Evolutionary conservation across 2,113 vertebrate species (phyloP).

Genomic region (Elgaria multicarinata): DNA sequence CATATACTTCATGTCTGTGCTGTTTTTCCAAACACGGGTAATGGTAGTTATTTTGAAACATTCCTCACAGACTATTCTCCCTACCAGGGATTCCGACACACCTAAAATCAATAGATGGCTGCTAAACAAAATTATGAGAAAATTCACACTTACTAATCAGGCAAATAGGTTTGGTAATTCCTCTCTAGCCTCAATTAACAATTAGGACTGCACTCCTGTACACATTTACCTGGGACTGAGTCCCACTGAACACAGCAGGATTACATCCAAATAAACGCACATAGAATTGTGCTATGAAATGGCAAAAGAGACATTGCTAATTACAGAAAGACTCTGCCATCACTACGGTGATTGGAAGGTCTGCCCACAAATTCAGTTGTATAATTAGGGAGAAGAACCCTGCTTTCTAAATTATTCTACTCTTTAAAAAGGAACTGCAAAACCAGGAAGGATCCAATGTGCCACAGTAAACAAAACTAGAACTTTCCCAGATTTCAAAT

Average conservation of each 20-base stretch:
- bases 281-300: constrained; percentile 14
- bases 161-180: background rate
- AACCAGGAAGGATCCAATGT: constrained; percentile 42
- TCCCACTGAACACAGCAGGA: too few species aligned
- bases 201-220: constrained; percentile 51
- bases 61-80: background rate
- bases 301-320: constrained; percentile 63
- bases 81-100: background rate
- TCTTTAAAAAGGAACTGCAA: background rate
- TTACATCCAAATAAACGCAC: too few species aligned
- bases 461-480: constrained; percentile 28
- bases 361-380: constrained; percentile 52
- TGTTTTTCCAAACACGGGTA: background rate
- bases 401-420: constrained; percentile 38
- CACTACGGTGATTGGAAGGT: constrained; percentile 61
- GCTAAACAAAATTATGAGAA: constrained; percentile 11
- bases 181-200: constrained; percentile 37
- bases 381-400: constrained; percentile 49
- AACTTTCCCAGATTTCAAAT: constrained; percentile 36
- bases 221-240: too few species aligned
- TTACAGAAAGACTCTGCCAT: constrained; percentile 60
- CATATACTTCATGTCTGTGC: background rate
- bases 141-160: background rate
- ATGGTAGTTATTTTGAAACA: background rate
- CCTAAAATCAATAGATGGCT: background rate